These are phyloP conservation scores for Agonopterix subpropinquella DNA, from an alignment of 2,888 invertebrate species.

Conservation along the genomic window DNA sequence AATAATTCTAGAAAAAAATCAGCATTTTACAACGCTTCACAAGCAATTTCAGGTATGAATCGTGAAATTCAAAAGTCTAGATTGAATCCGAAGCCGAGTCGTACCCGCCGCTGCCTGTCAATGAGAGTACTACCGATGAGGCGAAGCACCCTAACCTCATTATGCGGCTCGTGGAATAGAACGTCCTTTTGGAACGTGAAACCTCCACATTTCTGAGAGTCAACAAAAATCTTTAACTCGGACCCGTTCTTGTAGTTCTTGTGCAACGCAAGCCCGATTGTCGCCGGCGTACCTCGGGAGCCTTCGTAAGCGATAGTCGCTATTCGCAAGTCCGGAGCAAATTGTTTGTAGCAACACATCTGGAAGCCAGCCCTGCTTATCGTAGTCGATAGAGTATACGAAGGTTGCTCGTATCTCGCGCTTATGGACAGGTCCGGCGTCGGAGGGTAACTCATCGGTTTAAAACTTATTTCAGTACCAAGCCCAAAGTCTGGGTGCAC, in stretches of 20 bases:
- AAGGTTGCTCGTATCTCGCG: conserved; percentile 45
- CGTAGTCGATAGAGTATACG: conserved; percentile 49
- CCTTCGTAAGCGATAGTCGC: conserved; percentile 53
- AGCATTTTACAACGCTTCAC: background rate
- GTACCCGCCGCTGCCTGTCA: conserved; percentile 52
- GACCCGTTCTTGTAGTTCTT: conserved; percentile 50
- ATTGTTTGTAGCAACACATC: conserved; percentile 53
- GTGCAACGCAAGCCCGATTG: conserved; percentile 51
- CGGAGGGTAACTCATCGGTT: conserved; percentile 39
- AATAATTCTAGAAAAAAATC: conserved; percentile 56
- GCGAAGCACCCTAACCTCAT: conserved; percentile 48
- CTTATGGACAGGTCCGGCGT: conserved; percentile 50
- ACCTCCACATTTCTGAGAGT: conserved; percentile 60
- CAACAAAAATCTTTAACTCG: conserved; percentile 61
- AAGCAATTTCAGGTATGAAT: background rate
- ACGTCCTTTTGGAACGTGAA: conserved; percentile 60
- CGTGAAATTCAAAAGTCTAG: conserved; percentile 47
- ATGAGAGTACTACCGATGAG: conserved; percentile 54
- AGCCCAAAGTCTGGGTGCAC: conserved; percentile 43
- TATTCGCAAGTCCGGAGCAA: conserved; percentile 49
- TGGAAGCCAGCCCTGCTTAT: conserved; percentile 52
- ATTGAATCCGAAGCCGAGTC: conserved; percentile 60
- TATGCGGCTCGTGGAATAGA: conserved; percentile 46
- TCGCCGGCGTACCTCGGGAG: conserved; percentile 31
- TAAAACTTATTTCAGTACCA: conserved; percentile 51